Percentiles rank a stretch among this genome's conserved stretches.
Conservation (phyloP, 2,113 vertebrate species). For the Triplophysa dalaica region DNA sequence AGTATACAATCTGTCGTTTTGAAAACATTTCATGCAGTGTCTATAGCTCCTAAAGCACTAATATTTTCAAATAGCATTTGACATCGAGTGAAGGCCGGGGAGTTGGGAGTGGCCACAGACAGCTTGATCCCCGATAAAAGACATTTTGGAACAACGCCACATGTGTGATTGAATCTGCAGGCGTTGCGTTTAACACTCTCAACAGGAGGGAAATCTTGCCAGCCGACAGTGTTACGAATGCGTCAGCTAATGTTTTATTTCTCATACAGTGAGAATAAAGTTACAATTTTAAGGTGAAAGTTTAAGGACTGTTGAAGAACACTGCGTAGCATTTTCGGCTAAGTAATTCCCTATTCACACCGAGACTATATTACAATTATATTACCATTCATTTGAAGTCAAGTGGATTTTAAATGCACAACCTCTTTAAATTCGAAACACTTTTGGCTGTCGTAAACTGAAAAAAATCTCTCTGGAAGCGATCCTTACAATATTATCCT, state of each 20-base stretch:
- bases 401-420: too few relatives aligned
- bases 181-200: slow-evolving; percentile 34
- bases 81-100: not conserved
- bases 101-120: slow-evolving; percentile 21
- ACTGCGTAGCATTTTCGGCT: not conserved
- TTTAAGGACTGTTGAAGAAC: not conserved
- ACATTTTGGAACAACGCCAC: slow-evolving; percentile 31
- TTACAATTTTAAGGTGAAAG: not conserved
- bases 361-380: too few relatives aligned
- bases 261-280: not conserved
- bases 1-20: not conserved
- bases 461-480: too few relatives aligned
- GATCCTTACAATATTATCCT: too few relatives aligned
- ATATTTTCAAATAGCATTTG: slow-evolving; percentile 8
- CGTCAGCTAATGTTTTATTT: slow-evolving; percentile 27
- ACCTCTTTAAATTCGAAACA: too few relatives aligned
- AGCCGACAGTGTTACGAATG: slow-evolving; percentile 23
- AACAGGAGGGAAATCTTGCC: slow-evolving; percentile 29
- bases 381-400: too few relatives aligned
- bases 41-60: slow-evolving; percentile 51
- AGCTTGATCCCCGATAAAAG: slow-evolving; percentile 38
- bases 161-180: slow-evolving; percentile 32
- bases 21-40: slow-evolving; percentile 36
- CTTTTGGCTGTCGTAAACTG: too few relatives aligned
- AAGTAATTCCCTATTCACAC: too few relatives aligned